These are phyloP conservation scores for Rhodeus uyekii DNA, from an alignment of 2,797 vertebrate genomes.

Conservation along the genomic window DNA sequence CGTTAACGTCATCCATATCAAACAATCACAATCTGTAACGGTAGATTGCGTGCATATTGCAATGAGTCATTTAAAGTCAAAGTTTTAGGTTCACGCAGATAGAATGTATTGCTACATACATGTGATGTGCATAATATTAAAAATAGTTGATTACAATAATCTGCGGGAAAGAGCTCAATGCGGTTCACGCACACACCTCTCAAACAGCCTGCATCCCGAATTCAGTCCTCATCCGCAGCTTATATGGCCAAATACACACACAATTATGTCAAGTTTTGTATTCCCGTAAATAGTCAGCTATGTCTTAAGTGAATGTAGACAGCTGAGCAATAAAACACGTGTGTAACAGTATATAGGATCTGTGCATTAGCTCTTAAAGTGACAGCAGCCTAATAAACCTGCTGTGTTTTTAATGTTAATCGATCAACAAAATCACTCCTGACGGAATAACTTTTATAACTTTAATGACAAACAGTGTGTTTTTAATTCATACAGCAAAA, in stretches of 20 bases:
- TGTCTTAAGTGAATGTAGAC: not conserved
- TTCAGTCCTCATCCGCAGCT: too few species aligned
- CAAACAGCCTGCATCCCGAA: too few species aligned
- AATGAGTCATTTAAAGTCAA: not conserved
- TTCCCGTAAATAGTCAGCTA: not conserved
- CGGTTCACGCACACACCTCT: too few species aligned
- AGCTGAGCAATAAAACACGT: not conserved
- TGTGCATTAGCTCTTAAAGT: not conserved
- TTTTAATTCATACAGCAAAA: not conserved
- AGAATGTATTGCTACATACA: too few species aligned
- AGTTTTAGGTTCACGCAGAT: not conserved
- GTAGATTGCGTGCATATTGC: too few species aligned
- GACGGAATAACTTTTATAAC: not conserved
- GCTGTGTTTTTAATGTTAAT: not conserved
- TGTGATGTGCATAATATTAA: too few species aligned
- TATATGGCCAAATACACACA: not conserved
- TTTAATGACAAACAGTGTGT: not conserved
- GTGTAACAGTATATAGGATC: not conserved
- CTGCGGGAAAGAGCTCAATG: too few species aligned
- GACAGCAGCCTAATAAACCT: not conserved
- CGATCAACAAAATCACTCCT: not conserved
- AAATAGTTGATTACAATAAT: too few species aligned
- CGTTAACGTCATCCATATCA: too few species aligned
- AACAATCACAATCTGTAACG: not conserved
- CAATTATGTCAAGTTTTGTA: not conserved